Percentiles rank a stretch among this genome's conserved stretches.
These are phyloP conservation scores for Plectrocnemia conspersa DNA, from an alignment of 1,140 invertebrate genomes.

Conservation along the genomic window DNA sequence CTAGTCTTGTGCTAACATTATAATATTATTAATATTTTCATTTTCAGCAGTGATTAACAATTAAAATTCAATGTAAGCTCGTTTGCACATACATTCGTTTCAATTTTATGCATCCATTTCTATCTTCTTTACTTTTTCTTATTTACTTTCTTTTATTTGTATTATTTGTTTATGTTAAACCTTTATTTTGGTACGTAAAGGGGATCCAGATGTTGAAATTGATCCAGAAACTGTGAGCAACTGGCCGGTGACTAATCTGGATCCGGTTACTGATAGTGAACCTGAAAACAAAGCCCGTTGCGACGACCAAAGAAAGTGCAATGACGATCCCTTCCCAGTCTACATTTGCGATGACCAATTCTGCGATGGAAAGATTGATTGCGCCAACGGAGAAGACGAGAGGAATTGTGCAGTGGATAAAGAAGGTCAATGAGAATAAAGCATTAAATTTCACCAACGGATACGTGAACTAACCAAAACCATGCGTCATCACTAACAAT, in stretches of 20 bases:
- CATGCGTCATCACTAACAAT: too few species aligned
- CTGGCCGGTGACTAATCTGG: background rate
- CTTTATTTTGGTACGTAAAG: background rate
- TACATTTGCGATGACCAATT: conserved; percentile 51
- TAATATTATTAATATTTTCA: too few species aligned
- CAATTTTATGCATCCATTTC: background rate
- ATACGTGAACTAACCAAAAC: too few species aligned
- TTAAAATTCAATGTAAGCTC: too few species aligned
- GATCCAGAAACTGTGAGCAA: background rate
- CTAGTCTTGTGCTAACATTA: too few species aligned
- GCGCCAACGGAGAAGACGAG: conserved; percentile 56
- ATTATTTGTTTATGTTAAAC: background rate
- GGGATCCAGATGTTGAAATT: background rate
- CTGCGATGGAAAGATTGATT: conserved; percentile 56
- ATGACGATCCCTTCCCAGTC: conserved; percentile 36
- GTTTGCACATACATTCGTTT: too few species aligned
- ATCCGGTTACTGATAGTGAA: background rate
- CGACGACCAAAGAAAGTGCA: conserved; percentile 53
- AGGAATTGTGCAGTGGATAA: conserved; percentile 39
- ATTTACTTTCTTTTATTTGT: background rate
- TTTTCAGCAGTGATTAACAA: too few species aligned
- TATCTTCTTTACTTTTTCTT: background rate
- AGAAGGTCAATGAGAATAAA: too few species aligned
- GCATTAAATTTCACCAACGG: too few species aligned
- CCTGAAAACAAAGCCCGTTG: conserved; percentile 45